These are phyloP conservation scores for Drosophila navojoa DNA, from an alignment of 1,140 invertebrate species.

Conservation along the genomic window DNA sequence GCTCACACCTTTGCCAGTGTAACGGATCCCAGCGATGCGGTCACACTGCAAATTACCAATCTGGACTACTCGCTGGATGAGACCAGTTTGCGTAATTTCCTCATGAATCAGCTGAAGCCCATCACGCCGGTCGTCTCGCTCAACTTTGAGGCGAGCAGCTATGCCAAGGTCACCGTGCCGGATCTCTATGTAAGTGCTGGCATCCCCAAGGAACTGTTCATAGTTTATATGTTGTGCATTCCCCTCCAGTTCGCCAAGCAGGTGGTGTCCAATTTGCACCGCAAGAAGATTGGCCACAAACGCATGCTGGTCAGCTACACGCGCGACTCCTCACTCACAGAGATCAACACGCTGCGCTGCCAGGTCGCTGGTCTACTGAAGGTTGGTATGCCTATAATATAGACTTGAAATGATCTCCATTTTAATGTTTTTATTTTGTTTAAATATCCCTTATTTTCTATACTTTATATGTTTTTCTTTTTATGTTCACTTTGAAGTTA, in stretches of 20 bases:
- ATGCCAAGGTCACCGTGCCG: slow-evolving; percentile 81
- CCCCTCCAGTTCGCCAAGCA: slow-evolving; percentile 87
- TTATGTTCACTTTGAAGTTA: no score
- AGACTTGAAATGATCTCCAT: no score
- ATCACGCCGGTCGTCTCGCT: slow-evolving; percentile 81
- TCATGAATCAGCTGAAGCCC: slow-evolving; percentile 77
- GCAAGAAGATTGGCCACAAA: slow-evolving; percentile 92
- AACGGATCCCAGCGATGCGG: slow-evolving; percentile 53
- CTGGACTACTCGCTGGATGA: slow-evolving; percentile 82
- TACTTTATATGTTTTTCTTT: no score
- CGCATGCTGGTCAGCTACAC: slow-evolving; percentile 91
- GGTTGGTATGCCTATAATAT: slow-evolving; percentile 61
- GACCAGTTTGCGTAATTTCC: slow-evolving; percentile 64
- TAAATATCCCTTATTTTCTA: background rate
- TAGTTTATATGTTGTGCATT: background rate
- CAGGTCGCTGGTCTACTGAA: slow-evolving; percentile 87
- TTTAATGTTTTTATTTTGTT: no score
- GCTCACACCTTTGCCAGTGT: slow-evolving; percentile 26
- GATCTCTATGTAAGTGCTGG: slow-evolving; percentile 74
- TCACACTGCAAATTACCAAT: slow-evolving; percentile 83
- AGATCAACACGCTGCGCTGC: slow-evolving; percentile 88
- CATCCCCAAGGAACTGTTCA: background rate
- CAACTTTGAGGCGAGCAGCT: slow-evolving; percentile 75
- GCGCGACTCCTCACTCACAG: slow-evolving; percentile 86
- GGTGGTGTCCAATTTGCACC: slow-evolving; percentile 92